Base-by-base conservation (phyloP, 2,797 vertebrate genomes). In the Clarias fuscus region DNA sequence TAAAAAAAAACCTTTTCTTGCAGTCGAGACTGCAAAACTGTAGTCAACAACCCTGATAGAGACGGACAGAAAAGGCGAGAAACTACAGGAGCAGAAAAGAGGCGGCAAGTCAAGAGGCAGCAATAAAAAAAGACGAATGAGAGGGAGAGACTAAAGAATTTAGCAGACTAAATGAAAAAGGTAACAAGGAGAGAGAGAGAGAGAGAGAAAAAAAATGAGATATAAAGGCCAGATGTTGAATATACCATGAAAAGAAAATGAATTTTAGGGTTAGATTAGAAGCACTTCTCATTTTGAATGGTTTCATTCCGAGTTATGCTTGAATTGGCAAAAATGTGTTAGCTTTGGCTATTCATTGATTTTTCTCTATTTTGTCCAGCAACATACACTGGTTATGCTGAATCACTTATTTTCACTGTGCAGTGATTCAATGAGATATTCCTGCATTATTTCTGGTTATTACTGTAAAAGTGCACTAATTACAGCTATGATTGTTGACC, bases 91-190 rank as follows among this genome's bases (percentile, higher is more conserved):
- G 10, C 40, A 61, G n/a, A 85, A 76, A 85, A 67, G 79, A 64
- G 53, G 27, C 72, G 56, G 24, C 79, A 18, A 71, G 56, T 70
- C 71, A 77, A 78, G 79, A 88, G 75, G 18, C 53, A 88, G 83
- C 64, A 48, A 68, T 73, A 86, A 84, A 75, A 64, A 89, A 80
- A 83, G 70, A 86, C 24, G 22, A 81, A 84, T 59, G 20, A 40
- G 79, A 80, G 10, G 53, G 82, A 85, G 53, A 83, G 40, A 77
- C 58, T 81, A 78, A 71, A 83, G 79, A 83, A 73, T 86, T 68
- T 67, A 56, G 68, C 43, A 81, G 65, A 83, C 62, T 37, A 84
- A 75, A 84, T 84, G 84, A 61, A 37, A 80, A 77, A 4, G 61
- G 33, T 18, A 56, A 65, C 61, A 64, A 61, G 20, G 59, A 40